Conservation (phyloP, 2,797 vertebrate species). For the Caiman crocodilus region DNA sequence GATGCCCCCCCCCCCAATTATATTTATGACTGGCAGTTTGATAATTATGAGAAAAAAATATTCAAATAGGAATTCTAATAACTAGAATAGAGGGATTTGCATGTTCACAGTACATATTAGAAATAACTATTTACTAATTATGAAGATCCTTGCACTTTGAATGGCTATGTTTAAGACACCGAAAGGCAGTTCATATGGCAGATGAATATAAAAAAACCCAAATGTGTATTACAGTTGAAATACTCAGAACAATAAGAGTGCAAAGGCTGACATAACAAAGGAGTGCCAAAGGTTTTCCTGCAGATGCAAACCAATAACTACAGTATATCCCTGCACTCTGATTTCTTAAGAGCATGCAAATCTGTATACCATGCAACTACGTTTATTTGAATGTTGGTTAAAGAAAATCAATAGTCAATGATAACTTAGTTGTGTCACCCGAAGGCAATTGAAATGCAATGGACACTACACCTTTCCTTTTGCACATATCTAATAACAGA, state of each 20-base stretch:
- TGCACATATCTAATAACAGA: background rate
- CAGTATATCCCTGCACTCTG: background rate
- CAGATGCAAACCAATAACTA: background rate
- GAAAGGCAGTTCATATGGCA: background rate
- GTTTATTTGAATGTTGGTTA: background rate
- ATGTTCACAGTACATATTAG: background rate
- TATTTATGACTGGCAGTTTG: background rate
- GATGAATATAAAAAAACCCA: background rate
- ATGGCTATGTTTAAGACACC: background rate
- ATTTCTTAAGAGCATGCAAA: background rate
- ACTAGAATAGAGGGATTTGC: rapidly evolving
- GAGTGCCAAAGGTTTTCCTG: too few species aligned
- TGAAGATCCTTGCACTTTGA: background rate
- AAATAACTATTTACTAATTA: background rate
- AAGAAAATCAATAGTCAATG: background rate
- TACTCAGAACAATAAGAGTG: background rate
- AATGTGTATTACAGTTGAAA: background rate
- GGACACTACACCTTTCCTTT: background rate
- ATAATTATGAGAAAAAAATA: background rate
- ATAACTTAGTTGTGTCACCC: background rate
- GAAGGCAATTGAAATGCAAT: background rate
- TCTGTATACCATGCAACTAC: background rate
- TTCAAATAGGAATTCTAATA: background rate
- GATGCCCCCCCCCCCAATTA: background rate
- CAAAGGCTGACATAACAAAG: background rate